phyloP scores from a whole-genome alignment of 2,888 invertebrate species.

The Arge pagana region DNA sequence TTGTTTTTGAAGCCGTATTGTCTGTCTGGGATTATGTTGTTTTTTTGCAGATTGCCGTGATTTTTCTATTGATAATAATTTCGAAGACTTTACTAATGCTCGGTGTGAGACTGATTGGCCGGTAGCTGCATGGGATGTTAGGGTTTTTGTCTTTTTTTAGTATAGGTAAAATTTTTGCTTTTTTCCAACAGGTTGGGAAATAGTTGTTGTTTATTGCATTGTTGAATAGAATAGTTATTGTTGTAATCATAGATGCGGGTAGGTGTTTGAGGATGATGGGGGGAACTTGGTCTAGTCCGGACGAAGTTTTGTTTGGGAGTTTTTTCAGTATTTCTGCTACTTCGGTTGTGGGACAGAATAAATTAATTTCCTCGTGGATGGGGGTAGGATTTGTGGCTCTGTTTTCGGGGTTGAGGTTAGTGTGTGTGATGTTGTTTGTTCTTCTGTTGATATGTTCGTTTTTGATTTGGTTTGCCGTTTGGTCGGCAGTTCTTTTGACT shows the following conservation, averaged over 20 bases:
- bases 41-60: slow-evolving; percentile 11
- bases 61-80: slow-evolving; percentile 20
- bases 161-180: slow-evolving; percentile 28
- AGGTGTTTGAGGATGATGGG: slow-evolving; percentile 26
- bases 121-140: slow-evolving; percentile 23
- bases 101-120: slow-evolving; percentile 33
- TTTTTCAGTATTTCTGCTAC: background rate
- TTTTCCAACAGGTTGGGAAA: slow-evolving; percentile 23
- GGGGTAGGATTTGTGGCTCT: too few species aligned
- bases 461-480: too few species aligned
- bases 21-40: slow-evolving; percentile 26
- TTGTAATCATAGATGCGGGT: slow-evolving; percentile 4
- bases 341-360: too few species aligned
- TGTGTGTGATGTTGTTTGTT: too few species aligned
- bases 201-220: slow-evolving; percentile 15
- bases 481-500: too few species aligned
- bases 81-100: slow-evolving; percentile 32
- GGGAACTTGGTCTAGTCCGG: slow-evolving; percentile 19
- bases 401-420: too few species aligned
- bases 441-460: too few species aligned
- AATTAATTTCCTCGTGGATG: too few species aligned
- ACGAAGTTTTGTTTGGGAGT: slow-evolving; percentile 24
- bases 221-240: slow-evolving; percentile 26
- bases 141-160: slow-evolving; percentile 26
- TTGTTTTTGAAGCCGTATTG: slow-evolving; percentile 34